These are phyloP conservation scores for Crotalus horridus DNA, from an alignment of 2,113 vertebrate species.

Conservation along the genomic window DNA sequence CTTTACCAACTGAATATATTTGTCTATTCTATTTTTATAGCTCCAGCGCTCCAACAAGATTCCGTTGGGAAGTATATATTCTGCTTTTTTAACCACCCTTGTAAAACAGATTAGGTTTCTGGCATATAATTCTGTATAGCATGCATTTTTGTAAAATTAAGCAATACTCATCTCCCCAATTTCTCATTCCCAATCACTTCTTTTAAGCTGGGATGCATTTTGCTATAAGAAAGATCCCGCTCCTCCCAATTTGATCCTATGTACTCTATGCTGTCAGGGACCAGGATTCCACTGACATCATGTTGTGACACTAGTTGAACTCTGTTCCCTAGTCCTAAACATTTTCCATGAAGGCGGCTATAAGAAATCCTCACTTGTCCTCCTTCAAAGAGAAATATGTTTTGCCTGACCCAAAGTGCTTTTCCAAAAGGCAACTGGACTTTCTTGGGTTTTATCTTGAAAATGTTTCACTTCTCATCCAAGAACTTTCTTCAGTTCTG, in stretches of 20 bases:
- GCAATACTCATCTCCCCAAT: not conserved
- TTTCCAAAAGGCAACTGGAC: not conserved
- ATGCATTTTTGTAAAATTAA: not conserved
- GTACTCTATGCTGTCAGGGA: not conserved
- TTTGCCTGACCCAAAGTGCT: not conserved
- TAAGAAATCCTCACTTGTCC: not conserved
- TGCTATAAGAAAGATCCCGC: not conserved
- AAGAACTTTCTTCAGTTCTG: not conserved
- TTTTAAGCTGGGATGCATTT: not conserved
- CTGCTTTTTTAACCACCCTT: not conserved
- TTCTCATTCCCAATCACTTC: not conserved
- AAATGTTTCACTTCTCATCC: not conserved
- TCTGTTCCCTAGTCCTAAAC: not conserved
- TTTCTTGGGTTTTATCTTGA: not conserved
- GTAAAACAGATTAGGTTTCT: not conserved
- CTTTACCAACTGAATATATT: not conserved
- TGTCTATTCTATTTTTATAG: not conserved
- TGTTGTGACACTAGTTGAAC: not conserved
- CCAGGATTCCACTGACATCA: not conserved
- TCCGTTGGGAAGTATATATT: not conserved
- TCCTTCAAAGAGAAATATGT: not conserved
- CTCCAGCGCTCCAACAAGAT: not conserved
- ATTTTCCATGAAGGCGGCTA: not conserved
- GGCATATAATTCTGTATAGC: not conserved
- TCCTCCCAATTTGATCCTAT: not conserved